phyloP scores from a whole-genome alignment of 2,797 vertebrate genomes.

The Clarias fuscus region DNA sequence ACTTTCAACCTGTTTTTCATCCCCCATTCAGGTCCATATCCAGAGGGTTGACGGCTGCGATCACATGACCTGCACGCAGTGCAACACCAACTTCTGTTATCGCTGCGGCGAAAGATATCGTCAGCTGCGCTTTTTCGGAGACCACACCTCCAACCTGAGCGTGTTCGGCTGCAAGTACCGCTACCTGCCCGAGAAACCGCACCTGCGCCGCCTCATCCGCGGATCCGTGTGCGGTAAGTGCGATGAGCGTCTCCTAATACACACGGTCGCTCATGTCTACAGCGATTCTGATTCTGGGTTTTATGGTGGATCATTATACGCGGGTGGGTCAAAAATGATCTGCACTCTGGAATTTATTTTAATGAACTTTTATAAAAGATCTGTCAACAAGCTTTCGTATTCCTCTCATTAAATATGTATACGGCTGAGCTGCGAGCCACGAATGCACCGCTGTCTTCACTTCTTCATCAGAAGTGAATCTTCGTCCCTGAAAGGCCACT shows the following conservation, averaged over 20 bases:
- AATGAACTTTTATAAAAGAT: no score
- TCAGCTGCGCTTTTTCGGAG: constrained; percentile 96
- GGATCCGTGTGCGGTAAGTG: constrained; percentile 95
- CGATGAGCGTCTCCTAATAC: neutral
- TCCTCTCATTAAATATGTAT: no score
- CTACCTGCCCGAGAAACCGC: constrained; percentile 96
- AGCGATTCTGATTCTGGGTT: no score
- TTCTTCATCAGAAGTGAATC: no score
- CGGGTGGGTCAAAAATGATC: no score
- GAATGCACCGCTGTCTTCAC: no score
- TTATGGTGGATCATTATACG: no score
- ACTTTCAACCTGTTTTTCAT: neutral
- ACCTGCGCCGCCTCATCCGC: constrained; percentile 91
- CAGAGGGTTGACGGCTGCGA: constrained; percentile 98
- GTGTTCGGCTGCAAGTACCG: constrained; percentile 99
- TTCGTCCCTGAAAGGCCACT: no score
- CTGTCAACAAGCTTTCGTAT: no score
- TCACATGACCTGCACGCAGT: constrained; percentile 97
- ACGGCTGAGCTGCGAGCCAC: no score
- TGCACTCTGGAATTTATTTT: no score
- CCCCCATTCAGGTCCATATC: constrained; percentile 86
- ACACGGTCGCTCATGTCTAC: neutral
- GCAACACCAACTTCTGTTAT: constrained; percentile 99
- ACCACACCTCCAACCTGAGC: constrained; percentile 98
- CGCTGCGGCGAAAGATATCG: constrained; percentile 95